Evolutionary conservation across 1,140 invertebrate genomes (phyloP), one percentile per base, ranked within the genome.

Genomic region (Episyrphus balteatus): DNA sequence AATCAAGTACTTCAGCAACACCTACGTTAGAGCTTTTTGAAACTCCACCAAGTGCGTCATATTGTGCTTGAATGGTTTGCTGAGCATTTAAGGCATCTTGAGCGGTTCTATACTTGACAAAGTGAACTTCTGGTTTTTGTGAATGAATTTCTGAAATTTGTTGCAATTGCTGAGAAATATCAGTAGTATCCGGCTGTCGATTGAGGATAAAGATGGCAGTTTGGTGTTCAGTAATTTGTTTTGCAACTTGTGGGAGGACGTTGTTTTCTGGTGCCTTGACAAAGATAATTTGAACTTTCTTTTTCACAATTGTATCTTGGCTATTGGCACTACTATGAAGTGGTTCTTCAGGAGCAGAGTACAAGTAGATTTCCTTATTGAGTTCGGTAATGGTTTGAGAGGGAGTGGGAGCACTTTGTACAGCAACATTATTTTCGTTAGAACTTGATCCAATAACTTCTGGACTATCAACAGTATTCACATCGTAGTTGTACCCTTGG

Each of bases 231-330:
- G 51, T 57, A 19, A 55, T 56, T 49, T 57, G 57, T 15, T 61
- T 61, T 46, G 59, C 59, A 49, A 61, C 39, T 51, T 61, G 59
- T 8, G 62, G 51, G 5, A 57, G 57, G 2, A 59, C 59, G 46
- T 61, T 57, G 13, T 61, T 53, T 34, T 61, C 59, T 0, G 59
- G 59, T 7, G 59, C 57, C 39, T 61, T 61, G 49, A 61, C 62
- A 45, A 61, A 61, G 13, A 61, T 49, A 14, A 61, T 59, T 11
- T 57, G 57, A 12, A 61, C 49, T 43, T 62, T 61, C 1, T 56
- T 55, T 45, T 61, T 61, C 46, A 61, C 30, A 53, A 56, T 57
- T 30, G 43, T 54, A 21, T 52, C 53, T 26, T 61, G 48, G 3
- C 51, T 55, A 26, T 55, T 51, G 33, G 59, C 57, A 21, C 38